Percentiles rank a stretch among this genome's conserved stretches.
These are phyloP conservation scores for Balaenoptera acutorostrata DNA, from an alignment of 2,113 vertebrate species.

Conservation along the genomic window DNA sequence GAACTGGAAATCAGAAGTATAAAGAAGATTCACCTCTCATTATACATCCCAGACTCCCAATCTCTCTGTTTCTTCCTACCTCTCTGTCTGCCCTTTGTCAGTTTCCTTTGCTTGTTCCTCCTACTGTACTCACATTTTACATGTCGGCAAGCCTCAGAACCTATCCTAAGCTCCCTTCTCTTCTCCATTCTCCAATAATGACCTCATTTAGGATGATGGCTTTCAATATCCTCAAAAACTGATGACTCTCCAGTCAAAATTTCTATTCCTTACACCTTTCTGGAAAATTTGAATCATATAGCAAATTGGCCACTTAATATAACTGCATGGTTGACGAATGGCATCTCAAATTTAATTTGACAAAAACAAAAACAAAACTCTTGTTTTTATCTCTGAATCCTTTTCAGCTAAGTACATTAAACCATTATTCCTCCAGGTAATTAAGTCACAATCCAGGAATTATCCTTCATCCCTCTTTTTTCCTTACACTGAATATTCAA, in stretches of 20 bases:
- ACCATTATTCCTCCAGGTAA: not conserved
- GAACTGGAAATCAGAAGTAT: not conserved
- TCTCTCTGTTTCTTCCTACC: not conserved
- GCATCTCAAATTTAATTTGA: not conserved
- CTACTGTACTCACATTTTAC: not conserved
- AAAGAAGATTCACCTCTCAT: not conserved
- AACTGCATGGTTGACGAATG: not conserved
- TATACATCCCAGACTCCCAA: not conserved
- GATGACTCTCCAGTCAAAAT: not conserved
- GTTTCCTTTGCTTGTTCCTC: not conserved
- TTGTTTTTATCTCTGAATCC: not conserved
- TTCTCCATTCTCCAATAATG: not conserved
- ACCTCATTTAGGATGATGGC: not conserved
- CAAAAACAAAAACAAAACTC: not conserved
- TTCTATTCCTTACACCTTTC: not conserved
- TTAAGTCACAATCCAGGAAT: not conserved
- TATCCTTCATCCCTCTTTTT: not conserved
- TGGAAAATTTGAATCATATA: not conserved
- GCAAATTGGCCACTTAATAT: not conserved
- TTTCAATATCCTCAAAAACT: not conserved
- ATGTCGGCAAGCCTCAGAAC: not conserved
- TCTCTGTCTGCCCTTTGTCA: not conserved
- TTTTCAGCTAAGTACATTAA: not conserved
- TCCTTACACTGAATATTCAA: not conserved
- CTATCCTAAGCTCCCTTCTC: not conserved